These are phyloP conservation scores for Atopsyche davidsoni DNA, from an alignment of 1,140 invertebrate genomes.

Conservation along the genomic window DNA sequence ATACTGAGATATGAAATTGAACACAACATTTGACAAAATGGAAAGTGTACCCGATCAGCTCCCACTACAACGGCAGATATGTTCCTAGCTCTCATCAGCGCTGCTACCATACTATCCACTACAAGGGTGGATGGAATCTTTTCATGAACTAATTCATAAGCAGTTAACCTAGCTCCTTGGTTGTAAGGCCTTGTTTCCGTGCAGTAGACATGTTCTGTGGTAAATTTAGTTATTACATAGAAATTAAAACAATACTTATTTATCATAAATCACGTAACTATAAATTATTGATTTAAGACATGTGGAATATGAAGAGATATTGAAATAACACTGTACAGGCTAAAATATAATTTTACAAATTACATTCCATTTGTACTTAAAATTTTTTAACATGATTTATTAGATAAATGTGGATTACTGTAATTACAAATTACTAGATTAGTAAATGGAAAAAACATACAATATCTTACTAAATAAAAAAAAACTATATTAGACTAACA, in stretches of 20 bases:
- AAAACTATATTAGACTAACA: neutral
- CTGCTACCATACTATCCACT: conserved; percentile 92
- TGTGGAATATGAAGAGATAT: neutral
- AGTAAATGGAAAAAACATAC: too few species aligned
- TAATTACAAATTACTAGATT: too few species aligned
- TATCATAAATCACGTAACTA: conserved; percentile 1
- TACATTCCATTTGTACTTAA: too few species aligned
- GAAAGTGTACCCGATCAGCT: conserved; percentile 68
- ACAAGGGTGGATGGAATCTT: conserved; percentile 89
- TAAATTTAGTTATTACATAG: neutral
- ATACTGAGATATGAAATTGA: too few species aligned
- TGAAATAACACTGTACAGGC: neutral
- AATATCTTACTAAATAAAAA: too few species aligned
- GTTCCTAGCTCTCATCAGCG: conserved; percentile 75
- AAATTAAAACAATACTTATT: neutral
- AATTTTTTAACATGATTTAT: conserved; percentile 1
- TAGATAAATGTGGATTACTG: too few species aligned
- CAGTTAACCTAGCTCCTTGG: conserved; percentile 91
- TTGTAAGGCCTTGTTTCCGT: conserved; percentile 98
- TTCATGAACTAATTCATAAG: conserved; percentile 91
- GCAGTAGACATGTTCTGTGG: conserved; percentile 79
- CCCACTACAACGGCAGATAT: conserved; percentile 79
- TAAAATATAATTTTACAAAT: too few species aligned
- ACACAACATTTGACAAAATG: too few species aligned
- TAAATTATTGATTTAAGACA: neutral